These are phyloP conservation scores for Dicentrarchus labrax DNA, from an alignment of 2,113 vertebrate genomes.

Conservation along the genomic window DNA sequence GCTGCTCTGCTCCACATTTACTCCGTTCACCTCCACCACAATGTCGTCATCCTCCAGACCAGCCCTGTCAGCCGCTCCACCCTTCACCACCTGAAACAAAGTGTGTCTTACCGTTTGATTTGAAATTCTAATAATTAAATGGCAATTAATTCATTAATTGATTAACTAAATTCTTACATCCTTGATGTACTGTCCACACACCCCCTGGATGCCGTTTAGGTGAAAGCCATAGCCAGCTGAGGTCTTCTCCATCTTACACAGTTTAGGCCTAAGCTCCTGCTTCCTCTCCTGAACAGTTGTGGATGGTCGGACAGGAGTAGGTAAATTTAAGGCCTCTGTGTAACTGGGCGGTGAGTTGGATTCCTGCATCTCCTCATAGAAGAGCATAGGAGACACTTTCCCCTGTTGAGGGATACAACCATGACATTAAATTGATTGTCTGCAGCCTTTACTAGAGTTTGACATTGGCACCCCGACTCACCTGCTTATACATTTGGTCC, in stretches of 20 bases:
- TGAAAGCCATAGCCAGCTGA: conserved; percentile 91
- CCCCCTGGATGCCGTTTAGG: conserved; percentile 88
- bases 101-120: background rate
- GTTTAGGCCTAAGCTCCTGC: conserved; percentile 86
- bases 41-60: conserved; percentile 89
- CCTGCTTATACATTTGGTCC: conserved; percentile 89
- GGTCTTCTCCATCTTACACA: conserved; percentile 89
- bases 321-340: conserved; percentile 62
- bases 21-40: conserved; percentile 91
- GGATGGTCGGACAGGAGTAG: conserved; percentile 19
- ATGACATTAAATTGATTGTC: background rate
- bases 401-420: conserved; percentile 82
- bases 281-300: conserved; percentile 22
- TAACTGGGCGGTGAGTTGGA: conserved; percentile 70
- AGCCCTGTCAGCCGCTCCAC: conserved; percentile 85
- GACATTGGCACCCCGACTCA: conserved; percentile 68
- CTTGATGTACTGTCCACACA: conserved; percentile 87
- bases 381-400: conserved; percentile 88
- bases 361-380: conserved; percentile 83
- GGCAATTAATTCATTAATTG: background rate
- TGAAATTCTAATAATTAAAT: background rate
- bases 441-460: background rate
- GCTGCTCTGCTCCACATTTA: conserved; percentile 85
- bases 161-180: conserved; percentile 82
- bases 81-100: conserved; percentile 86